Base-by-base conservation (phyloP, 1,140 invertebrate genomes). In the Gonatopus flavifemur region DNA sequence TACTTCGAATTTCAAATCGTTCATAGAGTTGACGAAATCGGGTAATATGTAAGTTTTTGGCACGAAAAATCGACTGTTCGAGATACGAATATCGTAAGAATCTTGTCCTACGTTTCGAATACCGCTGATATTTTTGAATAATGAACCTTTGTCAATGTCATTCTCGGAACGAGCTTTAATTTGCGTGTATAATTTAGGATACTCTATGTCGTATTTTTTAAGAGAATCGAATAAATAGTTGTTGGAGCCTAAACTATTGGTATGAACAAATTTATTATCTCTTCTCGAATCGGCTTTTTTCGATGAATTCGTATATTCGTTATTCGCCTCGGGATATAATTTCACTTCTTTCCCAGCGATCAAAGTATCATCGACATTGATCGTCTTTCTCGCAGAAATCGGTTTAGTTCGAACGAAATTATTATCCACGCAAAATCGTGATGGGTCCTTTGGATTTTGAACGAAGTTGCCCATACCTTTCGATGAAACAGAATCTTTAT, bases 41-140 rank as follows among this genome's bases (percentile, higher is more conserved):
- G 65, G 59, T 42, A 55, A 64, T 35, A 67, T 39, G 5, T 69
- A 69, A 57, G 66, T 55, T 24, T 61, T 69, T 3, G 70, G 65
- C 3, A 73, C 68, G 15, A 70, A 72, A 55, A 73, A 70, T 30
- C 56, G 47, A 28, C 68, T 70, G 7, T 73, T 73, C 0, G 69
- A 72, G 12, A 73, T 58, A 21, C 66, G 55, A 12, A 73, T 68
- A 12, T 55, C 59, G 30, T 72, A 69, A 0, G 62, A 51, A 36
- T 62, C 52, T 31, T 49, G 18, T 0, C 56, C 55, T 6, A 32
- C 19, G 21, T 44, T 57, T 47, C 70, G 54, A 47, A 72, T 72
- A 10, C 56, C 56, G 16, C 55, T 60, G 15, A 70, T 69, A 19
- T 45, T 49, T 1, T 66, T 64, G 13, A 70, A 43, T 3, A 62